These are phyloP conservation scores for Sminthurinus aureus DNA, from an alignment of 2,888 invertebrate genomes.

Conservation along the genomic window DNA sequence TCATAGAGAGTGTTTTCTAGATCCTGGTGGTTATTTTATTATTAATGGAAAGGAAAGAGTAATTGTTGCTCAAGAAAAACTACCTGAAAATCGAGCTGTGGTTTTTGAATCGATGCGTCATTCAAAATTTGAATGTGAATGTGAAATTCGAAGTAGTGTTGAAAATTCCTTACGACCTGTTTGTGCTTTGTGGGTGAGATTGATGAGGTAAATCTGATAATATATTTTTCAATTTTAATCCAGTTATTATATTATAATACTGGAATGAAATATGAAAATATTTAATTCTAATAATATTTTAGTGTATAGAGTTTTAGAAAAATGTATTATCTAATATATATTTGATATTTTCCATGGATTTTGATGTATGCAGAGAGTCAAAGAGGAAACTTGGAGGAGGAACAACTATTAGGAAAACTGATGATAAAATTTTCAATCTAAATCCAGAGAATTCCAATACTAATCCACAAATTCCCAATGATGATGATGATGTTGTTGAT, in stretches of 20 bases:
- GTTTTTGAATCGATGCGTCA: conserved; percentile 70
- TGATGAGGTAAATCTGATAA: background rate
- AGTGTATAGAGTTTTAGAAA: too few species aligned
- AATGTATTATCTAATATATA: too few species aligned
- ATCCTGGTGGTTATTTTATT: conserved; percentile 72
- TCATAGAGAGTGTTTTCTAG: conserved; percentile 70
- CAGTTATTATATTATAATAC: background rate
- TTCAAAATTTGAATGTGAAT: conserved; percentile 69
- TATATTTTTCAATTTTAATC: too few species aligned
- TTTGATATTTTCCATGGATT: background rate
- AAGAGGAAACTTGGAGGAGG: background rate
- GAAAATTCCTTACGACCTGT: conserved; percentile 61
- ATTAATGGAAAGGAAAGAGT: conserved; percentile 72
- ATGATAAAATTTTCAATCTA: too few species aligned
- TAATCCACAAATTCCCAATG: background rate
- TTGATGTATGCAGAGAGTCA: background rate
- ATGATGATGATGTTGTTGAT: background rate
- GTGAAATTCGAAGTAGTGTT: conserved; percentile 69
- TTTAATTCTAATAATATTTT: too few species aligned
- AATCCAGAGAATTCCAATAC: too few species aligned
- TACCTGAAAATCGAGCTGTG: conserved; percentile 72
- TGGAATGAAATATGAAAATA: background rate
- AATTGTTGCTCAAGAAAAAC: conserved; percentile 71
- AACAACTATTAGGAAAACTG: background rate
- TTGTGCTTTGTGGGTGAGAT: conserved; percentile 35